Conservation (phyloP, 2,113 vertebrate species). For the Gracilinanus agilis region DNA sequence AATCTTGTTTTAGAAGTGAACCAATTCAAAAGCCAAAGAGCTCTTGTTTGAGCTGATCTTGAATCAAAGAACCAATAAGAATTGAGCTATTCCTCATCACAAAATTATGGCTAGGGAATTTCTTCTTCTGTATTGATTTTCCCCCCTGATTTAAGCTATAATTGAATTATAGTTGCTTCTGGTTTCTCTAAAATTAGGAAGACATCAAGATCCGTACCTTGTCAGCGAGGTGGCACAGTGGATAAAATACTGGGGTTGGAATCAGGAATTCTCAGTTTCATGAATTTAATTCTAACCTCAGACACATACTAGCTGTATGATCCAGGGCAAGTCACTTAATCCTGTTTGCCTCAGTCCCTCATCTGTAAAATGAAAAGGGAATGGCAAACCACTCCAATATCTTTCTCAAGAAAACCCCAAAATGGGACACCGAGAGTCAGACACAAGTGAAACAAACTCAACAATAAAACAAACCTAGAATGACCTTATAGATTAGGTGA, state of each 20-base stretch:
- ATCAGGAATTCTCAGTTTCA: too few relatives aligned
- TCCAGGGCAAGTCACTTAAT: too few relatives aligned
- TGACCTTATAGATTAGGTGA: too few relatives aligned
- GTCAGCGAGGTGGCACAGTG: too few relatives aligned
- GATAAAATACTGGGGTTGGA: too few relatives aligned
- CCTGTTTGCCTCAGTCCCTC: too few relatives aligned
- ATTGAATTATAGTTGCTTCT: not conserved
- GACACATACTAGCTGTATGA: too few relatives aligned
- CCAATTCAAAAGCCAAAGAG: not conserved
- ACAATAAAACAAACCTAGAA: too few relatives aligned
- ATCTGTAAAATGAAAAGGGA: too few relatives aligned
- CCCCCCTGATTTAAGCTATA: not conserved
- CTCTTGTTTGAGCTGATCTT: not conserved
- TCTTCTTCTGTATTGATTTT: not conserved
- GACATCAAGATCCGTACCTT: not conserved
- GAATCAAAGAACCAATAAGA: not conserved
- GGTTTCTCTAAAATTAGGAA: conserved; percentile 9
- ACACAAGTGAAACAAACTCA: too few relatives aligned
- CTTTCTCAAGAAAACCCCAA: not conserved
- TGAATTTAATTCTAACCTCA: too few relatives aligned
- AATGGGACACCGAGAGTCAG: not conserved
- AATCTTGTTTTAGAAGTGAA: conserved; percentile 15
- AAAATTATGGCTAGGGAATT: not conserved
- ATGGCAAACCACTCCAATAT: too few relatives aligned
- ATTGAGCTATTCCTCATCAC: not conserved